Percentiles rank a stretch among this genome's conserved stretches.
Evolutionary conservation across 2,888 invertebrate species (phyloP).

Genomic region (Danaus chrysippus): DNA sequence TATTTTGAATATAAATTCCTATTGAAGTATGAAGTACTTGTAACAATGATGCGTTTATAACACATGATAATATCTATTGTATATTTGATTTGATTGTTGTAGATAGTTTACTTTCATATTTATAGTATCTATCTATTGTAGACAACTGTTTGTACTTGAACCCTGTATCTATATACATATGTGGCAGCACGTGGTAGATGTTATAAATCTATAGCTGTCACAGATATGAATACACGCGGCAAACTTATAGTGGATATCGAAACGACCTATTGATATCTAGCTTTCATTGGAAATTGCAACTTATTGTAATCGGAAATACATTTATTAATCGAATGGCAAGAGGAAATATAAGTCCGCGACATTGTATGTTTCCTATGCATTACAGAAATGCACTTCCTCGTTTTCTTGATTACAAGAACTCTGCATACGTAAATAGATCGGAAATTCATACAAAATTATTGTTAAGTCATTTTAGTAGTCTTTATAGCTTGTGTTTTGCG

Average conservation of each 20-base stretch:
- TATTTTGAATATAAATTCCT: too few relatives aligned
- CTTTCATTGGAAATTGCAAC: conserved; percentile 1
- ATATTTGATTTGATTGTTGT: too few relatives aligned
- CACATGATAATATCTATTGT: too few relatives aligned
- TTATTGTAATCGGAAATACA: background rate
- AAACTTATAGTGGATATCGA: background rate
- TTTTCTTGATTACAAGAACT: conserved; percentile 49
- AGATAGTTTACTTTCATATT: background rate
- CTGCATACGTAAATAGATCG: conserved; percentile 25
- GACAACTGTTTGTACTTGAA: conserved; percentile 35
- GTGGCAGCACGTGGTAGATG: conserved; percentile 13
- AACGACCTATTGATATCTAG: conserved; percentile 3
- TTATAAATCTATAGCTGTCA: conserved; percentile 9
- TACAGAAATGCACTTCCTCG: conserved; percentile 51
- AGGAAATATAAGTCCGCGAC: conserved; percentile 61
- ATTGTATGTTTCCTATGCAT: conserved; percentile 54
- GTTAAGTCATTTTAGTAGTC: too few relatives aligned
- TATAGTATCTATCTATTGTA: conserved; percentile 36
- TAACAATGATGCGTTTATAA: too few relatives aligned
- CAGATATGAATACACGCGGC: conserved; percentile 8
- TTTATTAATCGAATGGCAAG: conserved; percentile 41
- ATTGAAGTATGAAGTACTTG: too few relatives aligned
- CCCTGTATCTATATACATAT: conserved; percentile 21
- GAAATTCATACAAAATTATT: background rate
- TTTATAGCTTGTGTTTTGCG: too few relatives aligned